Conservation (phyloP, 2,113 vertebrate species). For the Tylochromis polylepis region DNA sequence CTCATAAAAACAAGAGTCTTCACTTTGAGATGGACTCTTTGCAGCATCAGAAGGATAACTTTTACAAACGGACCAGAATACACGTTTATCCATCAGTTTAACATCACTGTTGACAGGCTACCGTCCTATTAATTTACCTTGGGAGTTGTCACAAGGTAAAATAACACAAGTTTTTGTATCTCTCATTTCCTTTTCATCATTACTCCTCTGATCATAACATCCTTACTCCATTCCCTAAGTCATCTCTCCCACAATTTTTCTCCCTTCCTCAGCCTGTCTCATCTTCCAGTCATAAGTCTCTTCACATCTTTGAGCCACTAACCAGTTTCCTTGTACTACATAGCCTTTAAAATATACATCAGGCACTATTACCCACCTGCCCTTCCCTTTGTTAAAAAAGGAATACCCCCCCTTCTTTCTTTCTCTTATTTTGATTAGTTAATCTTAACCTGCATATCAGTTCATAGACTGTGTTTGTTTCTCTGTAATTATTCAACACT, state of each 20-base stretch:
- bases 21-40: no score
- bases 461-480: not conserved
- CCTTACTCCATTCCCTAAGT: not conserved
- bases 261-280: not conserved
- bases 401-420: not conserved
- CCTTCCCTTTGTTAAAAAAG: not conserved
- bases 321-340: slow-evolving; percentile 32
- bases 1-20: no score
- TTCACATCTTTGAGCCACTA: slow-evolving; percentile 44
- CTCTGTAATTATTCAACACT: not conserved
- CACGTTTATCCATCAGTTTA: no score
- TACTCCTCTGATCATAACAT: not conserved
- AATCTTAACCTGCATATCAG: slow-evolving; percentile 12
- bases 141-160: no score
- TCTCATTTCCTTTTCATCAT: slow-evolving; percentile 41
- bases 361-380: slow-evolving; percentile 30
- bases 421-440: not conserved
- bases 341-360: slow-evolving; percentile 67
- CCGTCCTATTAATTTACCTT: no score
- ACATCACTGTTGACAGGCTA: no score
- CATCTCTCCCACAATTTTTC: not conserved
- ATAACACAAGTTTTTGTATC: not conserved
- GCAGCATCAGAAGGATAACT: no score
- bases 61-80: no score
- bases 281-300: slow-evolving; percentile 24